Evolutionary conservation across 2,888 invertebrate species (phyloP).

Genomic region (Sisyra nigra): DNA sequence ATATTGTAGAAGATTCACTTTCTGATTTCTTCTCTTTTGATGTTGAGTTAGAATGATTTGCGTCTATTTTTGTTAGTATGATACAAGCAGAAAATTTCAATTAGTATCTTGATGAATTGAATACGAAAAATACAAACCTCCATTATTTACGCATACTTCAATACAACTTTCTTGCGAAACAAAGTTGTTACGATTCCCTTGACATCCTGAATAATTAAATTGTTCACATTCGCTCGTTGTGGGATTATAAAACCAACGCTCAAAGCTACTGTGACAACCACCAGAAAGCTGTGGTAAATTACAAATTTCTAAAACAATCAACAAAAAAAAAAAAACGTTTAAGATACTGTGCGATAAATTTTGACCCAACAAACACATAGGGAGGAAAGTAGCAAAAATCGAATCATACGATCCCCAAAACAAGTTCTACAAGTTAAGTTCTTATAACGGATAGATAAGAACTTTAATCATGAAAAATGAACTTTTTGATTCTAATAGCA

Average conservation of each 20-base stretch:
- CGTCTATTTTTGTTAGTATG: conserved; percentile 15
- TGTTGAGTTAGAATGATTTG: conserved; percentile 23
- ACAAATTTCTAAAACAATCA: conserved; percentile 35
- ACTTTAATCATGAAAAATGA: too few relatives aligned
- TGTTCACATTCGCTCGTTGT: conserved; percentile 48
- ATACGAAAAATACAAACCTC: conserved; percentile 23
- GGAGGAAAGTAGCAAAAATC: too few relatives aligned
- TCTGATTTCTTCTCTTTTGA: conserved; percentile 21
- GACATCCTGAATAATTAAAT: conserved; percentile 80
- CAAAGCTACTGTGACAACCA: conserved; percentile 47
- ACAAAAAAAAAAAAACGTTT: background rate
- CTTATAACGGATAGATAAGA: too few relatives aligned
- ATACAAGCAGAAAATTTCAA: too few relatives aligned
- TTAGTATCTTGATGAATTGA: too few relatives aligned
- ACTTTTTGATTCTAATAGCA: too few relatives aligned
- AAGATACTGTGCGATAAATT: background rate
- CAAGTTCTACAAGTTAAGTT: too few relatives aligned
- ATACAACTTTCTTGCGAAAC: conserved; percentile 53
- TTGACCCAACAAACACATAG: too few relatives aligned
- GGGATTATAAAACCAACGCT: conserved; percentile 74
- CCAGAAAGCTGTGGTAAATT: conserved; percentile 49
- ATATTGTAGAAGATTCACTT: conserved; percentile 20
- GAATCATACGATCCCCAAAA: too few relatives aligned
- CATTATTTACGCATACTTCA: conserved; percentile 38
- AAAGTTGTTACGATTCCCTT: conserved; percentile 80